Conservation (phyloP, 2,797 vertebrate genomes). For the Diplodus puntazzo region DNA sequence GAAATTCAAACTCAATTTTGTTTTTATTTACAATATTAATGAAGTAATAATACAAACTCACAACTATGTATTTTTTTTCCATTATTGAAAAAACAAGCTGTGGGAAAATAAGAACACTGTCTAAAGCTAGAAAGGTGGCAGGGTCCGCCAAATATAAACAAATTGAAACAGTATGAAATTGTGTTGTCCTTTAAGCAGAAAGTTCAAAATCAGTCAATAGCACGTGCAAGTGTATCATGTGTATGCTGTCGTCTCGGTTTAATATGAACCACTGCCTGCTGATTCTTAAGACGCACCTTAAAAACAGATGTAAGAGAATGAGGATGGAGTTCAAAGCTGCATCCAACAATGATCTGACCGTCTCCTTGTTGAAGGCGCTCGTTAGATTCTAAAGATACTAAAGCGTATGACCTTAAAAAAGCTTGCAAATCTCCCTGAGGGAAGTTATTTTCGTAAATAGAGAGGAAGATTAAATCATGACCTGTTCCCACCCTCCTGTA, state of each 20-base stretch:
- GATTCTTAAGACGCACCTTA: conserved; percentile 34
- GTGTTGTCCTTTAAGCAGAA: too few relatives aligned
- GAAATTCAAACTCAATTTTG: too few relatives aligned
- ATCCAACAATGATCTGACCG: conserved; percentile 44
- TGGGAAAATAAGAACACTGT: too few relatives aligned
- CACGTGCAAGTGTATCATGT: conserved; percentile 4
- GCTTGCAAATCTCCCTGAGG: conserved; percentile 57
- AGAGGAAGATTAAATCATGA: conserved; percentile 69
- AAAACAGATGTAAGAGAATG: conserved; percentile 17
- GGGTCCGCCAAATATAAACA: too few relatives aligned
- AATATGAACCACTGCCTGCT: conserved; percentile 15
- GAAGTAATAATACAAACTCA: too few relatives aligned
- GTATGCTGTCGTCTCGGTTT: conserved; percentile 2
- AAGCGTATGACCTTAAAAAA: conserved; percentile 67
- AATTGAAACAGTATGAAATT: too few relatives aligned
- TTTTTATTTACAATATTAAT: too few relatives aligned
- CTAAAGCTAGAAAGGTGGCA: too few relatives aligned
- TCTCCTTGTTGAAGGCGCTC: conserved; percentile 45
- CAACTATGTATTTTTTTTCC: too few relatives aligned
- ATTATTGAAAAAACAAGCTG: too few relatives aligned
- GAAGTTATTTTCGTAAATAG: conserved; percentile 73
- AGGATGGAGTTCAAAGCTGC: conserved; percentile 35
- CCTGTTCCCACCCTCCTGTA: conserved; percentile 70
- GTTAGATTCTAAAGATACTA: conserved; percentile 63
- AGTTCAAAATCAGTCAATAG: not conserved